phyloP scores from a whole-genome alignment of 1,140 invertebrate genomes.

The Arion vulgaris region DNA sequence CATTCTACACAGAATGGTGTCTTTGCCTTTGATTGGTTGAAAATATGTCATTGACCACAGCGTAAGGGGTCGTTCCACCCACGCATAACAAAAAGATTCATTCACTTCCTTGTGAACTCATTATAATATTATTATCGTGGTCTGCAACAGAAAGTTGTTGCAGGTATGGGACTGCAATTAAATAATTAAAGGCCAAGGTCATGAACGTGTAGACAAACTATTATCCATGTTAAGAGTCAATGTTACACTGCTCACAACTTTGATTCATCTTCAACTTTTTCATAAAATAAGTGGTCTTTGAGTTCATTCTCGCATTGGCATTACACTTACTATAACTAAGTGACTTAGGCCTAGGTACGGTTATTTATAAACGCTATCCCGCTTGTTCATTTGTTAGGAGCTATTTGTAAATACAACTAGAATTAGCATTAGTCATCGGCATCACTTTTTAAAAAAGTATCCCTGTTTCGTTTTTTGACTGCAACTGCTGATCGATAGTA shows the following conservation, averaged over 20 bases:
- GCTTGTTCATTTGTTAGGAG: too few species aligned
- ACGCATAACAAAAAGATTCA: slow-evolving; percentile 30
- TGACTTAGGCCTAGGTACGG: too few species aligned
- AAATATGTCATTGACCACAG: slow-evolving; percentile 42
- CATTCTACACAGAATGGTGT: slow-evolving; percentile 36
- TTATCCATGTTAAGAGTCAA: background rate
- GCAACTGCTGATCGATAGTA: too few species aligned
- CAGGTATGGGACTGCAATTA: background rate
- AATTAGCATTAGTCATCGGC: too few species aligned
- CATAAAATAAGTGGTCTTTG: too few species aligned
- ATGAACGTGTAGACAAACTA: background rate
- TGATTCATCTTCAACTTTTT: background rate
- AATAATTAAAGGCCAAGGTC: background rate
- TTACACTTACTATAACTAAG: too few species aligned
- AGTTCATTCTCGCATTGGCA: too few species aligned
- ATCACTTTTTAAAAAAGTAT: too few species aligned
- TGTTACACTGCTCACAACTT: background rate
- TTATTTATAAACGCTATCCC: too few species aligned
- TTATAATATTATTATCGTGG: slow-evolving; percentile 11
- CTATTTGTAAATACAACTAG: too few species aligned
- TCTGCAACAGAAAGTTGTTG: background rate
- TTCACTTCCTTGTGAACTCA: slow-evolving; percentile 26
- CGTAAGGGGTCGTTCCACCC: slow-evolving; percentile 25
- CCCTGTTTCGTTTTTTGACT: too few species aligned
- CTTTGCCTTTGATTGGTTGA: slow-evolving; percentile 42